phyloP scores from a whole-genome alignment of 2,888 invertebrate genomes.

The Melinopterus prodromus region DNA sequence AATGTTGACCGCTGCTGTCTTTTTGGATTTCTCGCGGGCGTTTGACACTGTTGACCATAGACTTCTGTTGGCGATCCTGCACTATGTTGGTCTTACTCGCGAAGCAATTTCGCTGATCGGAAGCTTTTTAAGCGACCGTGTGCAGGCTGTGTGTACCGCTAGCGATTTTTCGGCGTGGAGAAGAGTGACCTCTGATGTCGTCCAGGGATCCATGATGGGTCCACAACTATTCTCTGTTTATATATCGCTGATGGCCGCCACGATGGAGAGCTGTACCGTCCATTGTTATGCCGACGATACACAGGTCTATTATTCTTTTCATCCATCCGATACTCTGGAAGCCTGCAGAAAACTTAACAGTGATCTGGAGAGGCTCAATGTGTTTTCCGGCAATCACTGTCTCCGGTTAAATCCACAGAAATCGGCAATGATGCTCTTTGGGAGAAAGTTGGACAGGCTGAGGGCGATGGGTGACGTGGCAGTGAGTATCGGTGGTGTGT shows the following conservation, averaged over 20 bases:
- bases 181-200: not conserved
- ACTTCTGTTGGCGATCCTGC: constrained; percentile 10
- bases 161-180: not conserved
- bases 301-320: not conserved
- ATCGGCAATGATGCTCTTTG: not conserved
- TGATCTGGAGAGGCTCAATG: not conserved
- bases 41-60: constrained; percentile 15
- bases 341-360: not conserved
- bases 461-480: not conserved
- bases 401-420: not conserved
- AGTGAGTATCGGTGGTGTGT: not conserved
- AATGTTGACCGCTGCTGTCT: not conserved
- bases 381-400: not conserved
- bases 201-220: not conserved
- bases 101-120: not conserved
- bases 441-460: not conserved
- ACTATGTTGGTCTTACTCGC: not conserved
- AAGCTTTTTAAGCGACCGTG: not conserved
- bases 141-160: not conserved
- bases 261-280: not conserved
- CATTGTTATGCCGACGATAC: not conserved
- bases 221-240: not conserved
- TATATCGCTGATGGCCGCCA: too few species aligned
- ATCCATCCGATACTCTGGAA: not conserved
- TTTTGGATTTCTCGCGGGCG: constrained; percentile 8